Conservation (phyloP, 2,113 vertebrate genomes). For the Pterophyllum scalare region DNA sequence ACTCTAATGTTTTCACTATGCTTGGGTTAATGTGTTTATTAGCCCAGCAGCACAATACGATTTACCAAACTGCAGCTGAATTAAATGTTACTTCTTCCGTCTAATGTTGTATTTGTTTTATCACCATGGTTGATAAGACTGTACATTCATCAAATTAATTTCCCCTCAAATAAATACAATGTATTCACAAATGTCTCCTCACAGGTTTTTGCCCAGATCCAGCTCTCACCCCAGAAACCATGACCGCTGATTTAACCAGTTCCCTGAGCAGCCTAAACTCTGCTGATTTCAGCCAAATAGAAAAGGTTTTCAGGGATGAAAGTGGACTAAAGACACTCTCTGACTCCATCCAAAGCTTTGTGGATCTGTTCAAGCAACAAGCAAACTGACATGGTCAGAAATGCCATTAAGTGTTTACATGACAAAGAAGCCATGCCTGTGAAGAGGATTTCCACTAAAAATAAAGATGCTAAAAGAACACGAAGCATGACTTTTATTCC, state of each 20-base stretch:
- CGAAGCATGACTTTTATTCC: background rate
- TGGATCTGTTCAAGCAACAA: rapidly evolving
- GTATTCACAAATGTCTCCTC: background rate
- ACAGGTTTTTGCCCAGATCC: conserved; percentile 52
- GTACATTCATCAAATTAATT: background rate
- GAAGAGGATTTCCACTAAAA: background rate
- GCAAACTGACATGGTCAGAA: background rate
- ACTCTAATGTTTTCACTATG: background rate
- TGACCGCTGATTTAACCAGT: background rate
- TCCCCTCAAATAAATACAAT: background rate
- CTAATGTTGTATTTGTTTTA: background rate
- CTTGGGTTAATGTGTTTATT: too few relatives aligned
- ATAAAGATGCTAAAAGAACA: background rate
- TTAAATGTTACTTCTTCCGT: background rate
- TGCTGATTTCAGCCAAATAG: rapidly evolving
- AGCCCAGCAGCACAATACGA: too few relatives aligned
- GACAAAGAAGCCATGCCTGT: background rate
- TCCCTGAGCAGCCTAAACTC: rapidly evolving
- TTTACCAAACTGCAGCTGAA: background rate
- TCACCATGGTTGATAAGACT: background rate
- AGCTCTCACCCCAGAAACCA: background rate
- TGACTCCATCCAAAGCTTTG: rapidly evolving
- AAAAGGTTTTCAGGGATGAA: background rate
- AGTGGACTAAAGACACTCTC: rapidly evolving
- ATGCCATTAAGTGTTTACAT: background rate